Evolutionary conservation across 2,797 vertebrate genomes (phyloP).

Genomic region (Pangasius mekongensis): DNA sequence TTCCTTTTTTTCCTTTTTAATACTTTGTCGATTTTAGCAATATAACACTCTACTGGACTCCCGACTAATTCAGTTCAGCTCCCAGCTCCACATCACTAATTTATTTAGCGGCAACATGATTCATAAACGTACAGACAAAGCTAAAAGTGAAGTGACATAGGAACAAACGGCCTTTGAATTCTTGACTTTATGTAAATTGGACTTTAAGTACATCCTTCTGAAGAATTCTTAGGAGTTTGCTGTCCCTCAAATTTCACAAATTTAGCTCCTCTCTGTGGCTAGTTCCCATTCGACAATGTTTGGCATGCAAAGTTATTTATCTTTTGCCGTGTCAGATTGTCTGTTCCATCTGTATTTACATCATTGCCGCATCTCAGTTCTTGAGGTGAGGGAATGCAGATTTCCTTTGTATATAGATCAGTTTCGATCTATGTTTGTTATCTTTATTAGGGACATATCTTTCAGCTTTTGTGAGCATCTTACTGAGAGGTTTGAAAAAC

Average conservation of each 20-base stretch:
- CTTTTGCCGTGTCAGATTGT: neutral
- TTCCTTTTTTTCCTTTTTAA: neutral
- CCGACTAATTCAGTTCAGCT: neutral
- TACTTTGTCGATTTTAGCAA: constrained; percentile 8
- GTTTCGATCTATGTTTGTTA: neutral
- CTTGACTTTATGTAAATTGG: too few relatives aligned
- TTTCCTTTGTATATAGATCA: neutral
- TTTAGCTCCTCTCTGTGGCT: neutral
- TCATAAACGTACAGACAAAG: neutral
- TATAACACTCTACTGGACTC: neutral
- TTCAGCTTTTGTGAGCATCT: neutral
- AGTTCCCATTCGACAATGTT: neutral
- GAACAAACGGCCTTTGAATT: neutral
- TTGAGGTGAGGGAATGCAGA: neutral
- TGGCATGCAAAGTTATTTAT: neutral
- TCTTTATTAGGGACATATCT: neutral
- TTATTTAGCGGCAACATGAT: neutral
- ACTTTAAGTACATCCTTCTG: neutral
- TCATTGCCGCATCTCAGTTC: neutral
- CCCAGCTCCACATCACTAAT: neutral
- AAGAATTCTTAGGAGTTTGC: neutral
- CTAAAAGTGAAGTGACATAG: neutral
- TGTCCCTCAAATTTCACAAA: neutral
- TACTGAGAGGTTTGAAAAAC: neutral
- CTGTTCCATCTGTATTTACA: neutral